Evolutionary conservation across 2,888 invertebrate genomes (phyloP), one percentile per base, ranked within the genome.

Genomic region (Beris chalybata): DNA sequence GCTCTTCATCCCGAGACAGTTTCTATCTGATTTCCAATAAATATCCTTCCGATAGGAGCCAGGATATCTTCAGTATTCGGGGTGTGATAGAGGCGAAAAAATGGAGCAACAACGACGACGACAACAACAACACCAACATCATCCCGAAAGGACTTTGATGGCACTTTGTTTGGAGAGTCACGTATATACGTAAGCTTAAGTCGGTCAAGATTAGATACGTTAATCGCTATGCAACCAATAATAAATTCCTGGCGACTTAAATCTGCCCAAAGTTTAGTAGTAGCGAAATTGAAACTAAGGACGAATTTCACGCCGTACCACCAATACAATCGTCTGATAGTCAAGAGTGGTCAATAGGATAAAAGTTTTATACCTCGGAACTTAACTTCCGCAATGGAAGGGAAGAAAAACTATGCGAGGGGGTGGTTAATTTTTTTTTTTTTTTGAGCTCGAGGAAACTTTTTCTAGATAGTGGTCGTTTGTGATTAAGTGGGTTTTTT

Each of bases 191-290:
- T 59, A 47, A 59, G 30, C 59, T 61, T 61, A 61, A 61, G 61
- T 52, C 61, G 52, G 61, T 43, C 61, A 43, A 61, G 61, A 61
- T 61, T 61, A 61, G 61, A 61, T 61, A 50, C 61, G 61, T 52
- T 61, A 61, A 61, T 61, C 61, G 61, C 50, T 38, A 50, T 61
- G 61, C 50, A 52, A n/a, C 61, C 50, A 61, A 61, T 47, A 61
- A 61, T 61, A 61, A 61, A 61, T 61, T 61, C 38, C 61, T 30
- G n/a, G 52, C 45, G 9, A 58, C 57, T 50, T 50, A 43, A 61
- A 50, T 61, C 61, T 38, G 43, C 11, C 38, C 61, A 50, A 61
- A 50, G 38, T 38, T 38, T 38, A 38, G 7, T 38, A 38, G 38
- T 61, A 32, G 50, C 15, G 52, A 61, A 61, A 61, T 58, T 58